Base-by-base conservation (phyloP, 2,888 invertebrate species). In the Dascillus cervinus region DNA sequence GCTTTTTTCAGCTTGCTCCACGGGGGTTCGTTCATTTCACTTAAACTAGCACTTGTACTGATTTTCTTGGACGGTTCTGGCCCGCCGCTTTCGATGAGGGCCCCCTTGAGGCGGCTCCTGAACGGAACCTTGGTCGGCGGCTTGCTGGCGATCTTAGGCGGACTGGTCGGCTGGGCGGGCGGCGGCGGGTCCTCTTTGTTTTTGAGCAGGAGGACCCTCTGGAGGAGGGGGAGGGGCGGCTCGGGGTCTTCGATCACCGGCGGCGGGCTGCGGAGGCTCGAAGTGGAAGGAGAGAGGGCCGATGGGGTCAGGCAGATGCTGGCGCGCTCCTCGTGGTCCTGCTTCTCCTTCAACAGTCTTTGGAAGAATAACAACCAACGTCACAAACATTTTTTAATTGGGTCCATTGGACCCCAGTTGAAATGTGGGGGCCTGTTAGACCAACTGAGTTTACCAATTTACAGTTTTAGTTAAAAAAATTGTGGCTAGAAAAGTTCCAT, bases 1-100 rank as follows among this genome's bases (percentile, higher is more conserved):
- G 86, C 86, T 56, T 83, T 77, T 58, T 85, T 86, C 22, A 87
- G 65, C 66, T 82, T 83, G 8, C 73, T 74, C 86, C 86, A 87
- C 34, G 57, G 60, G 6, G 61, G 79, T 52, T 74, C 79, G 25
- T 50, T 62, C 47, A 63, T 70, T 6, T 58, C 46, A 24, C 67
- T 66, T 28, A 42, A 48, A 49, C 54, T 32, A 26, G 42, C 39
- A 26, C 29, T 38, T 30, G 36, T 39, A 29, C 32, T 33, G 58
- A 56, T 28, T 59, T 53, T 27, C 43, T 29, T 54, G 53, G 57
- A 55, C 53, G 56, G 56, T 47, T 49, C 51, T 22, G 46, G n/a
- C n/a, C n/a, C 17, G 8, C 32, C 28, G 32, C 43, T 37, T 50
- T 52, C 36, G 47, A 44, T 27, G 44, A 43, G 13, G 14, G 37